Conservation (phyloP, 2,888 invertebrate genomes). For the Lutraria lutraria region DNA sequence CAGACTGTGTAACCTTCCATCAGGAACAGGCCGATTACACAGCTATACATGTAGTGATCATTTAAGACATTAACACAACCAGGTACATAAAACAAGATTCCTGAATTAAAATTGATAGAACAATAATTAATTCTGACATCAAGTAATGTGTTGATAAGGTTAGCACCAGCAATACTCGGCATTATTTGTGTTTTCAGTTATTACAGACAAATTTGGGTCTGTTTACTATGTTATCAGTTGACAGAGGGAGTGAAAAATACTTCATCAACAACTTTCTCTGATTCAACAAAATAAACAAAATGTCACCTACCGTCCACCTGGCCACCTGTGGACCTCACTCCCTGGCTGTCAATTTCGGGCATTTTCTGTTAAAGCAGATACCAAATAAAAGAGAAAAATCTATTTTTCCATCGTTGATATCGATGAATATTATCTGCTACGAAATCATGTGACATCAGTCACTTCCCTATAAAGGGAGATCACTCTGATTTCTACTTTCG, state of each 20-base stretch:
- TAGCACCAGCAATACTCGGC: no score
- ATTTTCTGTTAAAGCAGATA: constrained; percentile 62
- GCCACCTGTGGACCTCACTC: constrained; percentile 80
- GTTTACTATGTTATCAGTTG: not conserved
- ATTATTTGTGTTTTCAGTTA: no score
- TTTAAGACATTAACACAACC: no score
- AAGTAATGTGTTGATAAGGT: no score
- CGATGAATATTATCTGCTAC: not conserved
- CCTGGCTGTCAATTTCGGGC: constrained; percentile 79
- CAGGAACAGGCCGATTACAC: no score
- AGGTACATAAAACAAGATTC: no score
- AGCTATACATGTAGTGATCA: no score
- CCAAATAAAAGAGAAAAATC: not conserved
- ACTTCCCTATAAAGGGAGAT: constrained; percentile 62
- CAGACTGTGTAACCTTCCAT: no score
- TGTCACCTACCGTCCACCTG: constrained; percentile 84
- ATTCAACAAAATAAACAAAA: not conserved
- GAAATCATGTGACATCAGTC: constrained; percentile 53
- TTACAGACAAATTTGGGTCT: no score
- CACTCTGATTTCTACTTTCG: constrained; percentile 57
- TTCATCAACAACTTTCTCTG: not conserved
- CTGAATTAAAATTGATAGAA: no score
- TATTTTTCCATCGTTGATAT: constrained; percentile 3
- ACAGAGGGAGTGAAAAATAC: not conserved
- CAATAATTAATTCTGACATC: no score